Percentiles rank a stretch among this genome's conserved stretches.
Conservation (phyloP, 2,888 invertebrate genomes). For the Cephus rjabovi region DNA sequence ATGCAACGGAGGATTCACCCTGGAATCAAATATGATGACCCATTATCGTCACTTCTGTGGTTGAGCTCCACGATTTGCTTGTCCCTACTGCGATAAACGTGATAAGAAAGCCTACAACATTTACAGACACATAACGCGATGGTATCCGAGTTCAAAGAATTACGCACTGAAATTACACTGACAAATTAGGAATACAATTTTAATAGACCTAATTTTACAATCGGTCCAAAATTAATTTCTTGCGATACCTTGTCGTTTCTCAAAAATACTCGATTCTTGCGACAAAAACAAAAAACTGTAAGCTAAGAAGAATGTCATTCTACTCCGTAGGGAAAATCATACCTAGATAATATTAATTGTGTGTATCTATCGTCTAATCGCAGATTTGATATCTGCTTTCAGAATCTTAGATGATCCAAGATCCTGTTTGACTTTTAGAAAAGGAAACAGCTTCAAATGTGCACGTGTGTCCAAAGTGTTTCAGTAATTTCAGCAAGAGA, state of each 20-base stretch:
- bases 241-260: no score
- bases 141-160: conserved; percentile 42
- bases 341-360: no score
- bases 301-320: no score
- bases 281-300: no score
- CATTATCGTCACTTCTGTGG: conserved; percentile 53
- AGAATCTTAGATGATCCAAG: no score
- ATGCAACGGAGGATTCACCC: conserved; percentile 32
- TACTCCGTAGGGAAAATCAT: no score
- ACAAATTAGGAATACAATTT: neutral
- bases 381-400: no score
- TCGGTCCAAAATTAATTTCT: no score
- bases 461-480: conserved; percentile 7
- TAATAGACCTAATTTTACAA: no score
- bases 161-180: conserved; percentile 40
- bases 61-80: conserved; percentile 49
- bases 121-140: conserved; percentile 50
- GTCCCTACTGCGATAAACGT: conserved; percentile 48
- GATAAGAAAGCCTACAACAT: conserved; percentile 52
- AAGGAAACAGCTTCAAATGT: neutral
- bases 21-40: conserved; percentile 47
- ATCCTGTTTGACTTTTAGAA: no score
- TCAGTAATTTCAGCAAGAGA: conserved; percentile 16
- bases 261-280: no score
- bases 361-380: no score